Percentiles rank a stretch among this genome's conserved stretches.
Conservation (phyloP, 2,888 invertebrate species). For the Teleogryllus oceanicus region DNA sequence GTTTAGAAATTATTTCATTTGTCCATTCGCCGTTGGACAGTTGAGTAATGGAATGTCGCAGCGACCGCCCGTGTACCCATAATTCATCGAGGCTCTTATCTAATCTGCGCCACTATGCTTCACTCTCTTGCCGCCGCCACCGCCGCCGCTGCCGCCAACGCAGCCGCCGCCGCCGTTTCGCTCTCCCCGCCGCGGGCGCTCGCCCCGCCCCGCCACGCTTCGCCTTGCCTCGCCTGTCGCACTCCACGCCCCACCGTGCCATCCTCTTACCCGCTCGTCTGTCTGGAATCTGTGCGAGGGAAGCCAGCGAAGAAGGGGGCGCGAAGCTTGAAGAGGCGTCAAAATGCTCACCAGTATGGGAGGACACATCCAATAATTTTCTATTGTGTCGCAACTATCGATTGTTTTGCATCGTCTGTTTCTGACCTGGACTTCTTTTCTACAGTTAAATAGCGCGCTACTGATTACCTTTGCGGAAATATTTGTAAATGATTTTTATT, state of each 20-base stretch:
- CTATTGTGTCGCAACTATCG: no score
- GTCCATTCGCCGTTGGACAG: not conserved
- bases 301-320: no score
- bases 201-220: not conserved
- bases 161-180: not conserved
- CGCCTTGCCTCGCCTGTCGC: not conserved
- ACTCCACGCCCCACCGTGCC: not conserved
- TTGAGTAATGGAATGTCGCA: constrained; percentile 11
- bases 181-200: not conserved
- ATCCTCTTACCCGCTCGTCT: not conserved
- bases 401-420: no score
- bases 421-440: no score
- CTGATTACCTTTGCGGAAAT: no score
- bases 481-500: no score
- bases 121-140: not conserved
- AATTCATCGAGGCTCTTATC: constrained; percentile 18
- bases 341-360: no score
- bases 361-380: no score
- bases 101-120: constrained; percentile 7
- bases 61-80: constrained; percentile 6
- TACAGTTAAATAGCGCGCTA: no score
- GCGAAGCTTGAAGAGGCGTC: no score
- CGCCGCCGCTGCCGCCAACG: not conserved
- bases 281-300: no score
- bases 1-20: constrained; percentile 18